Percentiles rank a stretch among this genome's conserved stretches.
Evolutionary conservation across 2,797 vertebrate species (phyloP).

Genomic region (Hylomyscus alleni): DNA sequence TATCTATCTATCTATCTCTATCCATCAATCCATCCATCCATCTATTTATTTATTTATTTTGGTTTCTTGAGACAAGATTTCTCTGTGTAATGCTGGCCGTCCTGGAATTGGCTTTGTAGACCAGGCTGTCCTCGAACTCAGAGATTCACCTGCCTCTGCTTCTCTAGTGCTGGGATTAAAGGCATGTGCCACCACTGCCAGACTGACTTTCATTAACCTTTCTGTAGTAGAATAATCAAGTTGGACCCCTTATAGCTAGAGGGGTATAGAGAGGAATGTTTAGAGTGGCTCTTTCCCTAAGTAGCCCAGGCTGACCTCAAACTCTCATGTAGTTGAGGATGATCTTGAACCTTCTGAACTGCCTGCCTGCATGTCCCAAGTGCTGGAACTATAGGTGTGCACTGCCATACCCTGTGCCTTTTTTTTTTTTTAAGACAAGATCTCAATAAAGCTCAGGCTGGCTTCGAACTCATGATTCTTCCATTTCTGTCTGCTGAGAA

Average conservation of each 20-base stretch:
- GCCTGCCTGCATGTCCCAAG: background rate
- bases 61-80: background rate
- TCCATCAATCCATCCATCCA: too few species aligned
- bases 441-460: background rate
- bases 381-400: background rate
- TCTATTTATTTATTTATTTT: too few species aligned
- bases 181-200: background rate
- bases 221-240: background rate
- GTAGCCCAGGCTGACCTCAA: background rate
- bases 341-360: too few species aligned
- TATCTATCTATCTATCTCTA: too few species aligned
- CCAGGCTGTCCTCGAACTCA: background rate
- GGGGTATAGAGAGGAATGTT: background rate
- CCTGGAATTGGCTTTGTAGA: background rate
- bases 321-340: background rate
- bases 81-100: background rate
- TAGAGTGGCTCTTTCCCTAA: background rate
- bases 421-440: background rate
- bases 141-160: background rate
- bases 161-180: background rate
- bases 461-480: background rate
- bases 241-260: background rate
- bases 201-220: background rate
- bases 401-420: background rate
- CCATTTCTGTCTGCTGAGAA: background rate